phyloP scores from a whole-genome alignment of 2,113 vertebrate species.

The Charadrius vociferus region DNA sequence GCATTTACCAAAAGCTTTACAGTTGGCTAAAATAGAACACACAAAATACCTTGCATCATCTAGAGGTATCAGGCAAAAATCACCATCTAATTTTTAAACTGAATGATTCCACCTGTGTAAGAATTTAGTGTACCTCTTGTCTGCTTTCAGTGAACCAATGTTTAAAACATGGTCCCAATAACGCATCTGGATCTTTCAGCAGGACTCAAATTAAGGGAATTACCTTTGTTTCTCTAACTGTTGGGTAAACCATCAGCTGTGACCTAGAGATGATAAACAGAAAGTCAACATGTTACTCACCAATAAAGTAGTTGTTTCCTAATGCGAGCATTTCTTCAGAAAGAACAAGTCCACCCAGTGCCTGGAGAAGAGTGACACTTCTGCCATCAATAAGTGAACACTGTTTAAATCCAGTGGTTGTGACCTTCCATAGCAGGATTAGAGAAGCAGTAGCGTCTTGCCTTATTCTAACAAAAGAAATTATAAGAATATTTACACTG shows the following conservation, averaged over 20 bases:
- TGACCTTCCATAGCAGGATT: conserved; percentile 88
- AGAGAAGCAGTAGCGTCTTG: conserved; percentile 88
- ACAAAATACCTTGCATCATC: not conserved
- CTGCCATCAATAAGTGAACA: conserved; percentile 90
- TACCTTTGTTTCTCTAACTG: not conserved
- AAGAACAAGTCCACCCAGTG: conserved; percentile 87
- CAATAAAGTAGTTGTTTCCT: conserved; percentile 95
- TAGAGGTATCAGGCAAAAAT: not conserved
- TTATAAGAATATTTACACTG: not conserved
- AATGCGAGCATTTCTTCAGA: conserved; percentile 85
- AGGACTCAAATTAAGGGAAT: not conserved
- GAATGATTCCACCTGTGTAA: not conserved
- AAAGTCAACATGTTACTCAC: conserved; percentile 73
- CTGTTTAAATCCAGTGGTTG: conserved; percentile 84
- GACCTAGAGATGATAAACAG: not conserved
- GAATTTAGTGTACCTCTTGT: not conserved
- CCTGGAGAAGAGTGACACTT: conserved; percentile 86
- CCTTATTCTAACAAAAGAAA: conserved; percentile 78
- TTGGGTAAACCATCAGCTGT: not conserved
- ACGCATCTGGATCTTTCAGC: not conserved
- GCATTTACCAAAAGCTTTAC: not conserved
- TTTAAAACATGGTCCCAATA: not conserved
- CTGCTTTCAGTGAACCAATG: not conserved
- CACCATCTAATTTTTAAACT: not conserved
- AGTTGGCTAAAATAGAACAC: not conserved